These are phyloP conservation scores for Neogale vison DNA, from an alignment of 2,113 vertebrate species.

Conservation along the genomic window DNA sequence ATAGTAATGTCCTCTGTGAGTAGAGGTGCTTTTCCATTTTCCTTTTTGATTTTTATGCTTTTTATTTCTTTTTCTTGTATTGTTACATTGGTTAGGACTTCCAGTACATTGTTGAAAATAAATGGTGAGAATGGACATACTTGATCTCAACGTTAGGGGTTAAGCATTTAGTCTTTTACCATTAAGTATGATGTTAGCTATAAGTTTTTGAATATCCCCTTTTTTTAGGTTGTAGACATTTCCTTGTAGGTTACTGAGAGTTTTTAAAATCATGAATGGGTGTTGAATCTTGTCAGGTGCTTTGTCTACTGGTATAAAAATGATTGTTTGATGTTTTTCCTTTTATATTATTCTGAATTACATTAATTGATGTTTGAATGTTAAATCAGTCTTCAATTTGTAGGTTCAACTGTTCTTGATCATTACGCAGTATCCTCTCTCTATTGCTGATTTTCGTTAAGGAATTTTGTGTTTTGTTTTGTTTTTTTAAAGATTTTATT, in stretches of 20 bases:
- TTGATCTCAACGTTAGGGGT: neutral
- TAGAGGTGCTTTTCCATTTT: neutral
- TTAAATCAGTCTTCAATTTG: constrained; percentile 14
- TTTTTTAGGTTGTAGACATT: neutral
- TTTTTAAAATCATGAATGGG: neutral
- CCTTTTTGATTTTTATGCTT: neutral
- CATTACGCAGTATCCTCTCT: neutral
- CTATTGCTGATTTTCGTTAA: neutral
- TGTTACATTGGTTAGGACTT: neutral
- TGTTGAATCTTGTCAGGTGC: constrained; percentile 21
- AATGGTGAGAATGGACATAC: neutral
- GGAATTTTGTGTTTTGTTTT: neutral
- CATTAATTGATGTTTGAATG: constrained; percentile 31
- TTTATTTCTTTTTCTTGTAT: constrained; percentile 20
- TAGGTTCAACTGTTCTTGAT: neutral
- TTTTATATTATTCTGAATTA: constrained; percentile 25
- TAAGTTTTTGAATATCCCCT: neutral
- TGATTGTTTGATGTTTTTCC: neutral
- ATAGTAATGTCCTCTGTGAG: neutral
- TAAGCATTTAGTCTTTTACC: neutral
- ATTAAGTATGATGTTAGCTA: neutral
- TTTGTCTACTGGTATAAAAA: neutral
- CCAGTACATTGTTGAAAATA: neutral
- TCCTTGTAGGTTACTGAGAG: neutral
- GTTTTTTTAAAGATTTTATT: no score